These are phyloP conservation scores for Setophaga petechia DNA, from an alignment of 2,113 vertebrate species.

Conservation along the genomic window DNA sequence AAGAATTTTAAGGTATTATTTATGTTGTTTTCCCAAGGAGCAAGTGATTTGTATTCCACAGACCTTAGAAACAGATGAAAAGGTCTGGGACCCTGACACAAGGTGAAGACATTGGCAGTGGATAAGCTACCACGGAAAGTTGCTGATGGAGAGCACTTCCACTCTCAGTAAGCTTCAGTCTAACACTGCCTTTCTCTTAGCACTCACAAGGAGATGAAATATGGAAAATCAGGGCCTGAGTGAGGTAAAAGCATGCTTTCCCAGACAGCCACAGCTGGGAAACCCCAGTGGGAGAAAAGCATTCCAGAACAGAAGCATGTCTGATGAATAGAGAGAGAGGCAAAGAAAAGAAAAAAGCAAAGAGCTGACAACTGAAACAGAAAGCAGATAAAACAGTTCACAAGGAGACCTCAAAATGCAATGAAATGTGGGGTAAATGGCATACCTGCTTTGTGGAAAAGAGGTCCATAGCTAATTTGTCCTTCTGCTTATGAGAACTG, in stretches of 20 bases:
- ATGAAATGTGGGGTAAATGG: neutral
- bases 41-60: neutral
- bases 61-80: neutral
- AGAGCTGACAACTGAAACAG: neutral
- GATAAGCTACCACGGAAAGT: neutral
- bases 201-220: neutral
- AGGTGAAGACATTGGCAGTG: neutral
- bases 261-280: neutral
- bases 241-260: neutral
- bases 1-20: neutral
- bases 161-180: fast-evolving
- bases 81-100: neutral
- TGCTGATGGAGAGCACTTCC: neutral
- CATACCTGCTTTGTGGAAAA: neutral
- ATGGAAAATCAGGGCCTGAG: neutral
- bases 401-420: neutral
- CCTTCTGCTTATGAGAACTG: neutral
- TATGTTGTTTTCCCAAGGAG: neutral
- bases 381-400: neutral
- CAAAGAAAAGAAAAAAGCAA: neutral
- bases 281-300: neutral
- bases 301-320: neutral
- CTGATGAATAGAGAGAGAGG: neutral
- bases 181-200: neutral
- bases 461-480: neutral